These are phyloP conservation scores for Drosophila repleta DNA, from an alignment of 1,140 invertebrate genomes.

Conservation along the genomic window DNA sequence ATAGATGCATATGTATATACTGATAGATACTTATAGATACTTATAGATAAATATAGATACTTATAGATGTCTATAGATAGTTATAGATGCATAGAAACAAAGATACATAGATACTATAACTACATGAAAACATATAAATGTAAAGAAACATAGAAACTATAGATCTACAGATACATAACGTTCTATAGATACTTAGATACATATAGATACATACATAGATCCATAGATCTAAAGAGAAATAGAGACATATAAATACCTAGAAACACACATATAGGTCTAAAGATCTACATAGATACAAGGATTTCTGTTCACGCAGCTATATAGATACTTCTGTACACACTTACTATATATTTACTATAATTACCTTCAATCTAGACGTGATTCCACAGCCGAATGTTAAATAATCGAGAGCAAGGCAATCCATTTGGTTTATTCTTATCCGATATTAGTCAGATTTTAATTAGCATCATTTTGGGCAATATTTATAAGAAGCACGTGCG, in stretches of 20 bases:
- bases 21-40: no score
- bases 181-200: no score
- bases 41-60: no score
- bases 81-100: no score
- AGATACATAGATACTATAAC: no score
- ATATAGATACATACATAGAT: not conserved
- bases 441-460: conserved; percentile 7
- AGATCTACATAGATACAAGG: not conserved
- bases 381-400: not conserved
- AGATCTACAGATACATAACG: no score
- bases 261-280: not conserved
- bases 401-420: not conserved
- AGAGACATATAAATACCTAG: no score
- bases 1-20: no score
- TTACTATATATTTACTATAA: not conserved
- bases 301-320: not conserved
- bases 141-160: no score
- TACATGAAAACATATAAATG: no score
- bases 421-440: not conserved
- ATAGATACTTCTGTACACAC: not conserved
- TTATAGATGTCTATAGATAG: no score
- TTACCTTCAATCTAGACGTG: conserved; percentile 20
- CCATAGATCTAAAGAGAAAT: not conserved
- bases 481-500: not conserved
- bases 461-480: conserved; percentile 5